phyloP scores from a whole-genome alignment of 2,797 vertebrate species.

The Alcedo atthis region DNA sequence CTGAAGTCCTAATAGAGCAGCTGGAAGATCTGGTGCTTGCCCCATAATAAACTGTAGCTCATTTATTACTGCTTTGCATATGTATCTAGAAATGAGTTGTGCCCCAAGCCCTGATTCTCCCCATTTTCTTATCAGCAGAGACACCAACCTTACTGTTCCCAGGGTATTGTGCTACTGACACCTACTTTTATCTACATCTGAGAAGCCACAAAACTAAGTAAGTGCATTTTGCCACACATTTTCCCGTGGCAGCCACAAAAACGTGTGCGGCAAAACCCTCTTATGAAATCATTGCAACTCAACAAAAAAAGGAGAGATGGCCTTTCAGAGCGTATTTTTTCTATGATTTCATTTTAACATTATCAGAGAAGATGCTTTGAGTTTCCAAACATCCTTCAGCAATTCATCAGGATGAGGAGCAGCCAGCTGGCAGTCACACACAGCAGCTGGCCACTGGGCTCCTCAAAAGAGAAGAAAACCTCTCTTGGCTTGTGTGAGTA shows the following conservation, averaged over 20 bases:
- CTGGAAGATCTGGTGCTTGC: slow-evolving; percentile 19
- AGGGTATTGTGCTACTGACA: background rate
- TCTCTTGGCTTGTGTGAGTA: background rate
- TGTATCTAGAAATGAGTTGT: background rate
- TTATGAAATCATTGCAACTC: background rate
- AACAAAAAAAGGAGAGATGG: too few relatives aligned
- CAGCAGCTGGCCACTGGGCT: background rate
- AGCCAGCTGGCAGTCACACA: background rate
- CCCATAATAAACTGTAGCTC: background rate
- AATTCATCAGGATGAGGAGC: background rate
- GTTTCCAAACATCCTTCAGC: background rate
- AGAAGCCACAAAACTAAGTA: background rate
- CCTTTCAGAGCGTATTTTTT: background rate
- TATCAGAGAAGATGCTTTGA: background rate
- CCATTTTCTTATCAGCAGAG: background rate
- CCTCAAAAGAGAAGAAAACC: background rate
- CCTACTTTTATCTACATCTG: background rate
- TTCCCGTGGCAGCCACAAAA: background rate
- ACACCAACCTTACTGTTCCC: background rate
- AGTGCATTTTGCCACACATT: background rate
- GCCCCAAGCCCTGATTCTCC: background rate
- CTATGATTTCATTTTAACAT: background rate
- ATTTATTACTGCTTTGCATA: slow-evolving; percentile 41
- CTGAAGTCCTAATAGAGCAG: slow-evolving; percentile 36
- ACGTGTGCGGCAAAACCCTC: background rate